Percentiles rank a stretch among this genome's conserved stretches.
phyloP scores from a whole-genome alignment of 2,888 invertebrate genomes.

The Sminthurinus aureus region DNA sequence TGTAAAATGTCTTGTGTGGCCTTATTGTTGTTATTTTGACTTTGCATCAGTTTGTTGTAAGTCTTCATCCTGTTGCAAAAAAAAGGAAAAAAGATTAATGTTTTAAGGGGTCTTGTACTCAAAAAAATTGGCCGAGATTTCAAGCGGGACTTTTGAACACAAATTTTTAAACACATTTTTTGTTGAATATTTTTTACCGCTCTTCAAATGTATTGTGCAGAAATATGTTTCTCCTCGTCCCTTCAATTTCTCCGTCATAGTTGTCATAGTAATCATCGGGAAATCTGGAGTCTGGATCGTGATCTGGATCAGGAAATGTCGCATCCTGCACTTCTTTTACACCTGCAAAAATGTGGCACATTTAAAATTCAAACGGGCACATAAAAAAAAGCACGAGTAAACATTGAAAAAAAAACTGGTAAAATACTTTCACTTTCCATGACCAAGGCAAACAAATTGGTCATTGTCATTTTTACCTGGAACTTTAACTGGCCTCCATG shows the following conservation, averaged over 20 bases:
- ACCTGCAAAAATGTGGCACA: not conserved
- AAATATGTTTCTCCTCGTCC: slow-evolving; percentile 33
- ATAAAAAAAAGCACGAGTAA: no score
- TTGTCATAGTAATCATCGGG: slow-evolving; percentile 46
- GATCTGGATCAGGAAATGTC: slow-evolving; percentile 5
- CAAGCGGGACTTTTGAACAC: no score
- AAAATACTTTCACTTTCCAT: no score
- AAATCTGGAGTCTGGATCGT: slow-evolving; percentile 26
- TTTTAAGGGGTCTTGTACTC: no score
- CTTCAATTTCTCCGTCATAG: slow-evolving; percentile 40
- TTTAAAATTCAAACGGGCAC: not conserved
- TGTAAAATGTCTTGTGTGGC: not conserved
- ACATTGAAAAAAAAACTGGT: no score
- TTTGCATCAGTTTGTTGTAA: slow-evolving; percentile 2
- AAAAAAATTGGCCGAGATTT: no score
- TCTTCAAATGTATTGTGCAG: slow-evolving; percentile 32
- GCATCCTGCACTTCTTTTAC: not conserved
- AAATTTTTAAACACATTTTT: no score
- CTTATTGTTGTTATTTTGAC: not conserved
- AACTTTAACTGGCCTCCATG: not conserved
- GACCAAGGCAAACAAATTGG: no score
- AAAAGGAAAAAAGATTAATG: no score
- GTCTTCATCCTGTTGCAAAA: slow-evolving; percentile 29
- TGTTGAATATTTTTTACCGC: no score
- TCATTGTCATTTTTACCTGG: not conserved